Evolutionary conservation across 2,888 invertebrate species (phyloP), one percentile per base, ranked within the genome.

Genomic region (Penaeus monodon): DNA sequence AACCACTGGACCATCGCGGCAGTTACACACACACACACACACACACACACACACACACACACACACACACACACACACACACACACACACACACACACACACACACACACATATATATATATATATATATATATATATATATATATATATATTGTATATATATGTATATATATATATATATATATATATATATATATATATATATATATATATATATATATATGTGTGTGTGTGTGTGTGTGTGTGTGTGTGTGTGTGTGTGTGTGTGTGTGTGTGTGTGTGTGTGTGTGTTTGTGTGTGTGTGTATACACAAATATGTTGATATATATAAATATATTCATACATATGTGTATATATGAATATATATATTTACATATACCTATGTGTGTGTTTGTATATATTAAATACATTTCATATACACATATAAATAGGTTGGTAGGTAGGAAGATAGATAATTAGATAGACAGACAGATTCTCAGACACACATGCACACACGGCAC

Each of bases 111-210:
- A 33, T 70, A n/a, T 70, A 33, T 70, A 33, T 29, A 33, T 70
- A n/a, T 70, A 33, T 70, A 33, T 70, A 33, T 70, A 33, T 70
- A 33, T 70, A 33, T 70, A n/a, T 70, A 33, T 70, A 33, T 70
- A 33, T 70, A 33, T 70, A 33, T 70, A 33, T 70, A 33, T 70
- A 33, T 70, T 6, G 8, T 44, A 44, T 44, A 44, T 44, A 44
- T 44, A 44, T 44, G 7, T 44, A 44, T 44, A 33, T 70, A n/a
- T 70, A 33, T 70, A 33, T 70, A 33, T 70, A 33, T 70, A 33
- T 74, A 24, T 74, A 74, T 74, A 44, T 7, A 44, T 74, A 44
- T 74, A 44, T 74, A 44, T 74, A 44, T 74, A n/a, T 74, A n/a
- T 74, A 44, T 44, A 44, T 44, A 44, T 44, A 44, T 44, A 44